Conservation (phyloP, 2,797 vertebrate genomes). For the Pseudopleuronectes americanus region DNA sequence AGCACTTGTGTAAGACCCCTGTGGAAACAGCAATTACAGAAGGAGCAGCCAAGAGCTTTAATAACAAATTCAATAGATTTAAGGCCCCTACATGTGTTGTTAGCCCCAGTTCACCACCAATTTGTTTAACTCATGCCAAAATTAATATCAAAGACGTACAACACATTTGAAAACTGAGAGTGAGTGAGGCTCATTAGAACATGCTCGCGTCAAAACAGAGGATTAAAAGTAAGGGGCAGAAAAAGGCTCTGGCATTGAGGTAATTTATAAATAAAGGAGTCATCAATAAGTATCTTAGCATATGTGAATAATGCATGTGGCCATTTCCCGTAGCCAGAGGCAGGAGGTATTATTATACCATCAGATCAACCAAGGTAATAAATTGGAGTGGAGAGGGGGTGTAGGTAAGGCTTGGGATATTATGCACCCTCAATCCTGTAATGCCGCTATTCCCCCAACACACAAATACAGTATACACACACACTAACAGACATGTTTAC, state of each 20-base stretch:
- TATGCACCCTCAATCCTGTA: slow-evolving; percentile 14
- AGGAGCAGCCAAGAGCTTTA: slow-evolving; percentile 20
- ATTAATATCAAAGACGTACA: slow-evolving; percentile 20
- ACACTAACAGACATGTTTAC: slow-evolving; percentile 13
- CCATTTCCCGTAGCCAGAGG: slow-evolving; percentile 81
- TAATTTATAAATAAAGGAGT: slow-evolving; percentile 80
- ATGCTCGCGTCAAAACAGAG: slow-evolving; percentile 51
- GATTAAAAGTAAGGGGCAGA: slow-evolving; percentile 42
- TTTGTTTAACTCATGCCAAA: slow-evolving; percentile 13
- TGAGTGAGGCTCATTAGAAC: slow-evolving; percentile 32
- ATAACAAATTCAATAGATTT: slow-evolving; percentile 24
- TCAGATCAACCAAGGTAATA: slow-evolving; percentile 76
- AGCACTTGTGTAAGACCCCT: slow-evolving; percentile 10
- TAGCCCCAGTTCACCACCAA: slow-evolving; percentile 8
- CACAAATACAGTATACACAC: slow-evolving; percentile 7
- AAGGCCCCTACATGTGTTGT: slow-evolving; percentile 35
- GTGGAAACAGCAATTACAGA: slow-evolving; percentile 35
- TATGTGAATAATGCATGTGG: slow-evolving; percentile 83
- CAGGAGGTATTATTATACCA: slow-evolving; percentile 80
- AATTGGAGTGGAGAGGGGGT: slow-evolving; percentile 41
- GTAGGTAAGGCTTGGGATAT: slow-evolving; percentile 47
- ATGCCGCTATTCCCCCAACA: neutral
- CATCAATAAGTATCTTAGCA: slow-evolving; percentile 84
- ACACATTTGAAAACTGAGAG: slow-evolving; percentile 5
- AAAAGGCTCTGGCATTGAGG: slow-evolving; percentile 45